Conservation (phyloP, 2,113 vertebrate species). For the Protobothrops mucrosquamatus region DNA sequence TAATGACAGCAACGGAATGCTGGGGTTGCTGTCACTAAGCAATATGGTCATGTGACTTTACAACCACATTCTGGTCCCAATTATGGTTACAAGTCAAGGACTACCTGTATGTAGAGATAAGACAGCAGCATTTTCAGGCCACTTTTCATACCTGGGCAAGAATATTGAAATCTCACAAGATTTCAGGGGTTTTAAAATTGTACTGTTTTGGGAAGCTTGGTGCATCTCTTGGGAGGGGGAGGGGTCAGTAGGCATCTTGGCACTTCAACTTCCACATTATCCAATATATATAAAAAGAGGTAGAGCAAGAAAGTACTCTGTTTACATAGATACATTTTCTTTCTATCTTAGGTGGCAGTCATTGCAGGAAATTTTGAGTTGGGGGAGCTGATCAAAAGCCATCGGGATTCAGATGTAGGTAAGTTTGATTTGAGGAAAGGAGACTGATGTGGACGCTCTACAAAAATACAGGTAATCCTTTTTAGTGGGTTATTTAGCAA, state of each 20-base stretch:
- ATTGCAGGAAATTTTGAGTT: constrained; percentile 91
- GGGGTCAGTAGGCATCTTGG: neutral
- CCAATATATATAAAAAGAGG: neutral
- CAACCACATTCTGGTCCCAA: neutral
- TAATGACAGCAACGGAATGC: neutral
- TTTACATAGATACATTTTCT: neutral
- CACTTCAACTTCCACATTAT: neutral
- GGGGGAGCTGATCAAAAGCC: constrained; percentile 90
- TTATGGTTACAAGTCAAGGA: neutral
- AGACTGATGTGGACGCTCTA: neutral
- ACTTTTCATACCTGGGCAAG: neutral
- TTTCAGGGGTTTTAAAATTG: neutral
- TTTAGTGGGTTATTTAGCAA: neutral
- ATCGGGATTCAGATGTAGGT: constrained; percentile 86
- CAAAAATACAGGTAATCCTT: neutral
- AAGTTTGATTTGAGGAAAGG: constrained; percentile 47
- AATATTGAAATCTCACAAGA: neutral
- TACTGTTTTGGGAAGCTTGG: neutral
- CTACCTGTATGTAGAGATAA: neutral
- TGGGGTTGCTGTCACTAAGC: neutral
- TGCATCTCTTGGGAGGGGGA: neutral
- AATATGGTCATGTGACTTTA: neutral
- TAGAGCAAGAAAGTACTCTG: neutral
- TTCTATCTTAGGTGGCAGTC: constrained; percentile 79
- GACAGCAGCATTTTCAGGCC: neutral